These are phyloP conservation scores for Mesitornis unicolor DNA, from an alignment of 2,113 vertebrate species.

Conservation along the genomic window DNA sequence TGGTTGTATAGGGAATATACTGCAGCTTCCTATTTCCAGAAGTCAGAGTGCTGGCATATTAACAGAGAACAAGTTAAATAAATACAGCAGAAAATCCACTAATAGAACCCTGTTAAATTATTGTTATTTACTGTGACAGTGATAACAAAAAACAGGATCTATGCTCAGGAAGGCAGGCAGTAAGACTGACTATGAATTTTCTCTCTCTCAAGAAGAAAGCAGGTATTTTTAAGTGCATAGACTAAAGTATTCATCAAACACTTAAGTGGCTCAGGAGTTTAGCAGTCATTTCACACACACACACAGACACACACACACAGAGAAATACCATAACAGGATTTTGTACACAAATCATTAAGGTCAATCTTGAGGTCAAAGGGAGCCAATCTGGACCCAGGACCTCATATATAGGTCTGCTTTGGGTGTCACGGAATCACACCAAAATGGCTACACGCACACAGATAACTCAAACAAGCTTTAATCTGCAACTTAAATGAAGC, in stretches of 20 bases:
- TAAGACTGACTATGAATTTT: not conserved
- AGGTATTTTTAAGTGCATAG: not conserved
- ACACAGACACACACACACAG: too few species aligned
- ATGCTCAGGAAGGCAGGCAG: not conserved
- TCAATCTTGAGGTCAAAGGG: not conserved
- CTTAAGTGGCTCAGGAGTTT: not conserved
- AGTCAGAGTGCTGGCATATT: not conserved
- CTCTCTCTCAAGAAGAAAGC: not conserved
- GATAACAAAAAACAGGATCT: not conserved
- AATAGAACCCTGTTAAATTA: not conserved
- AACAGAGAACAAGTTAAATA: not conserved
- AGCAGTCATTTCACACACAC: not conserved
- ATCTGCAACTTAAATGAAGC: too few species aligned
- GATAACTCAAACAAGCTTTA: too few species aligned
- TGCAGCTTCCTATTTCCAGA: not conserved
- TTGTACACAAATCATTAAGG: not conserved
- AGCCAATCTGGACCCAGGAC: not conserved
- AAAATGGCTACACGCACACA: too few species aligned
- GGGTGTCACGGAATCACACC: too few species aligned
- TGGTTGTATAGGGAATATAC: not conserved
- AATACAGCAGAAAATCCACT: not conserved
- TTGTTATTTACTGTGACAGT: not conserved
- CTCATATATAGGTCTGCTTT: not conserved
- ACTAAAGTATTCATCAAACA: not conserved
- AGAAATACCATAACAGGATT: not conserved